Evolutionary conservation across 2,888 invertebrate species (phyloP), one percentile per base, ranked within the genome.

Genomic region (Amaurobius ferox): DNA sequence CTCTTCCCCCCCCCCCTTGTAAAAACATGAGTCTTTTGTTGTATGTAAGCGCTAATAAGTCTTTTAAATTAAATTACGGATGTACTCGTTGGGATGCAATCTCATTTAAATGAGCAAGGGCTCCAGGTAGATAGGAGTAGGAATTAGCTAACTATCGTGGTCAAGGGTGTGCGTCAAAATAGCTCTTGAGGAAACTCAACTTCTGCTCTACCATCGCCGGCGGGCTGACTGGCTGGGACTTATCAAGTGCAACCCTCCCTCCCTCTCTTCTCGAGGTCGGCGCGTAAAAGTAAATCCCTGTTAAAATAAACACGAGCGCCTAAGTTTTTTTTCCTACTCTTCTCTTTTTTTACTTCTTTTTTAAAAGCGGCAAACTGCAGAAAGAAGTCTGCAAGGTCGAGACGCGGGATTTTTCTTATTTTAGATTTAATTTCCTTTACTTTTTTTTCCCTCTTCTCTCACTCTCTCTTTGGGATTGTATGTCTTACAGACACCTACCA

Each of bases 231-330:
- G 76, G 71, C 76, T 83, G 83, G 77, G 76, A 71, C 64, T 83
- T 83, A 83, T 83, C 83, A 83, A 55, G 48, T 32, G n/a, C 39
- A 44, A 19, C 29, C 44, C 29, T 26, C 28, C 67, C 16, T 39
- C 32, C 35, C 39, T n/a, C 66, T 30, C n/a, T 16, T 13, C 26
- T 30, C 44, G 68, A 83, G 71, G 76, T 76, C 83, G 83, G 83
- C 83, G 35, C 70, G 71, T 71, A 55, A 83, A 83, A 77, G 83
- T 71, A 83, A 83, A 83, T 83, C 81, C 74, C 76, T 70, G 62
- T 76, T 76, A 83, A 83, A 83, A 83, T 83, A 83, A 83, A 83
- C 83, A 83, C 55, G 48, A 71, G 23, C 7, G n/a, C 44, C n/a
- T n/a, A n/a, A n/a, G n/a, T 66, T 72, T 48, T 66, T 72, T 55